A percentile compares a stretch with the other conserved stretches of the same genome.
These are phyloP conservation scores for Dicaeum eximium DNA, from an alignment of 2,113 vertebrate species.

Conservation along the genomic window DNA sequence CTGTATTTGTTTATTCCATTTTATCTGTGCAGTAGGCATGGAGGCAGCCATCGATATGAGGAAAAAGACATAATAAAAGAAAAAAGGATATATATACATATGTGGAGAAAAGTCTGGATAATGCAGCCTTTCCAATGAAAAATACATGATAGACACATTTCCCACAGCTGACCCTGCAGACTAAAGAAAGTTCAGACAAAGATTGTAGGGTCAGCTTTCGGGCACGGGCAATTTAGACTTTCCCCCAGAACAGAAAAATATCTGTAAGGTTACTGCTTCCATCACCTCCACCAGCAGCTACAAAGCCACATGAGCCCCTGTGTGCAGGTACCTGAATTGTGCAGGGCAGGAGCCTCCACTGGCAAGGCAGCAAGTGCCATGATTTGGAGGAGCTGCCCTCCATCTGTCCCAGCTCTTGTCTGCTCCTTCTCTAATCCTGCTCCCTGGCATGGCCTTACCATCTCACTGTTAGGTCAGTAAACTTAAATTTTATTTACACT, in stretches of 20 bases:
- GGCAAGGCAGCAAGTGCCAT: not conserved
- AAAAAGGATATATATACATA: not conserved
- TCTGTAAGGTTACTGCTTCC: not conserved
- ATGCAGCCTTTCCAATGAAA: not conserved
- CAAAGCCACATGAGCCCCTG: not conserved
- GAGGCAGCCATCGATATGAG: not conserved
- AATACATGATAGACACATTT: not conserved
- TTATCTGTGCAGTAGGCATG: not conserved
- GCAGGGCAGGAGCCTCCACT: not conserved
- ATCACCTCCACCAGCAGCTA: not conserved
- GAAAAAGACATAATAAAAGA: not conserved
- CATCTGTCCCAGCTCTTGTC: not conserved
- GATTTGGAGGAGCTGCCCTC: not conserved
- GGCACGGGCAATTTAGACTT: not conserved
- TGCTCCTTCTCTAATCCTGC: not conserved
- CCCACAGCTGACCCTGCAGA: not conserved
- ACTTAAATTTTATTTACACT: not conserved
- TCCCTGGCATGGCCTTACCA: not conserved
- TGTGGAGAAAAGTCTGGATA: not conserved
- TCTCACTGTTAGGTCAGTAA: not conserved
- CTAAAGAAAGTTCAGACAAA: not conserved
- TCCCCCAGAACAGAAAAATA: not conserved
- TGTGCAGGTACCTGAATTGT: not conserved
- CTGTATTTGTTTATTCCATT: not conserved
- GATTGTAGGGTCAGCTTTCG: not conserved